Base-by-base conservation (phyloP, 2,113 vertebrate species). In the Suricata suricatta region DNA sequence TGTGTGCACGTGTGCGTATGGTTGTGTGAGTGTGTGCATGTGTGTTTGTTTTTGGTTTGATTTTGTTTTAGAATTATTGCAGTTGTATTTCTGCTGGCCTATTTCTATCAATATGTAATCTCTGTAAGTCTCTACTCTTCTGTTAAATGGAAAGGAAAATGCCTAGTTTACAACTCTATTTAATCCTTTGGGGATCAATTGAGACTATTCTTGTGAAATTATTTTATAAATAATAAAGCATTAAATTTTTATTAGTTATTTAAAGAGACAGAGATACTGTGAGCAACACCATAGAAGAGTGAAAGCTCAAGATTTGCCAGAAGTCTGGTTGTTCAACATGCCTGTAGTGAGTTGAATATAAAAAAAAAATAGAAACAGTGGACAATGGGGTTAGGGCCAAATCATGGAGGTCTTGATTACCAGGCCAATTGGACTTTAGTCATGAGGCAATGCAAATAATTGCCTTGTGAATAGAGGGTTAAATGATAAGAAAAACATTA, bases 61-160 rank as follows among this genome's bases (percentile, higher is more conserved):
- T 86, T 97, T 92, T 92, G 31, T 93, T 93, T 92, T 68, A 84
- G n/a, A 97, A 63, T 92, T 84, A 77, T 72, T 54, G 47, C 7
- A 88, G 60, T 19, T 84, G 2, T 74, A 72, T 88, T 23, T 95
- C 35, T 83, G 25, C 63, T 97, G 7, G 68, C 25, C 35, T 88
- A 68, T 79, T 97, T 47, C 47, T 91, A 63, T 90, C n/a, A 69
- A 79, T 84, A 90, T 52, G 17, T 92, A 64, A 71, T 44, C 38
- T 64, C 57, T 91, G 17, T 71, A 80, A 80, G 86, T 85, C 31
- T 96, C 44, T 96, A 64, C 10, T 94, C 16, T 93, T 97, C 6
- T 74, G 38, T 74, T 96, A 85, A 95, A 69, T 94, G 77, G 57
- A 71, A 97, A 97, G 15, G 71, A 89, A 94, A 96, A 82, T 94